These are phyloP conservation scores for Dendrolimus punctatus DNA, from an alignment of 1,140 invertebrate species.

Conservation along the genomic window DNA sequence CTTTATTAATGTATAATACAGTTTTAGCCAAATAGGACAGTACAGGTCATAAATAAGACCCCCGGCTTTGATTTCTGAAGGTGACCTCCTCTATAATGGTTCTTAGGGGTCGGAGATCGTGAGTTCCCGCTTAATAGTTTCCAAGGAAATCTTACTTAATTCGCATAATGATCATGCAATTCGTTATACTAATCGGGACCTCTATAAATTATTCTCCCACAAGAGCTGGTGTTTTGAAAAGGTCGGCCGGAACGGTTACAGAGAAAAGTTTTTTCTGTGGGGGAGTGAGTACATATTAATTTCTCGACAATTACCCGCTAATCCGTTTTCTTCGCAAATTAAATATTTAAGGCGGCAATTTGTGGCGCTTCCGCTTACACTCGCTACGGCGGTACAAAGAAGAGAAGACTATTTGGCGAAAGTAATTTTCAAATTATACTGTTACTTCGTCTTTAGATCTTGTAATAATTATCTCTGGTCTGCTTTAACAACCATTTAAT, in stretches of 20 bases:
- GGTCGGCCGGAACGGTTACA: no score
- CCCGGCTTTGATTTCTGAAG: constrained; percentile 62
- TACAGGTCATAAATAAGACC: constrained; percentile 64
- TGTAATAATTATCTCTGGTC: constrained; percentile 63
- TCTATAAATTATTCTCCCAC: constrained; percentile 26
- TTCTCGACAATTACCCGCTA: constrained; percentile 46
- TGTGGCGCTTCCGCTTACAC: constrained; percentile 55
- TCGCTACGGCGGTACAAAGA: constrained; percentile 35
- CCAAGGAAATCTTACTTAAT: constrained; percentile 50
- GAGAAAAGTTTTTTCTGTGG: no score
- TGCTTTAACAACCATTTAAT: constrained; percentile 60
- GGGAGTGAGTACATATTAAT: constrained; percentile 30
- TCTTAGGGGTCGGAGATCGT: constrained; percentile 37
- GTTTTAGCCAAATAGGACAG: constrained; percentile 45
- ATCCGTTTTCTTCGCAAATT: constrained; percentile 60
- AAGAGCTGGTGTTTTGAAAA: background rate
- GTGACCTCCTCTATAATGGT: constrained; percentile 46
- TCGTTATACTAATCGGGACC: constrained; percentile 32
- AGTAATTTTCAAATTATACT: constrained; percentile 63
- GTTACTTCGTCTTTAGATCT: constrained; percentile 60
- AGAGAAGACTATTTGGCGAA: constrained; percentile 47
- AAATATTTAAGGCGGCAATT: constrained; percentile 64
- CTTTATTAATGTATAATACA: constrained; percentile 47
- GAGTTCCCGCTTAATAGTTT: constrained; percentile 57
- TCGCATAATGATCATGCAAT: constrained; percentile 50